Evolutionary conservation across 2,888 invertebrate species (phyloP), one percentile per base, ranked within the genome.

Genomic region (Prosapia bicincta): DNA sequence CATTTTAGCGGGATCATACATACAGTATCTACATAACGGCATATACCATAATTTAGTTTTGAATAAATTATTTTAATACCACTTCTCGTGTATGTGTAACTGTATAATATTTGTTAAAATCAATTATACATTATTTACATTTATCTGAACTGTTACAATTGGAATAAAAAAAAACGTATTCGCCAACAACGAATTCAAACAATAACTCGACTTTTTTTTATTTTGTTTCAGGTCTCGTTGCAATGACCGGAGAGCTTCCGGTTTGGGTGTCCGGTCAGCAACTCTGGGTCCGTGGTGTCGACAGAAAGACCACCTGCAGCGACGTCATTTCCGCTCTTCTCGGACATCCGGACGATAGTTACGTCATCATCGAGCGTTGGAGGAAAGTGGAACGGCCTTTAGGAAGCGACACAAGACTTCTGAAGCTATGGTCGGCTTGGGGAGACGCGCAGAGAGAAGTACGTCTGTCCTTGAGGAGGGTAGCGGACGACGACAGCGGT

Each of bases 381-480:
- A 87, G 93, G 83, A 91, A 92, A 81, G 91, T 94, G 76, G 94
- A 92, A 85, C 89, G 90, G 81, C 91, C 89, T 71, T 85, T 92
- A 79, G 91, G 90, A 75, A 90, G 91, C 30, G 89, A 91, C 81
- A 91, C 92, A 70, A 89, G 90, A 76, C 92, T 94, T 78, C 86
- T 94, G 76, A 92, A 93, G 82, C 91, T 95, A 71, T 89, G 94
- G 88, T 91, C 91, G 78, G 92, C 93, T 26, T 95, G 94, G 94
- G 94, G 93, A 75, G 88, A 89, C 81, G 90, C 90, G 77, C 88
- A 90, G 85, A 86, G 87, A 82, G 90, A 91, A 84, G 91, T 87
- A 38, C 85, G 86, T 81, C 84, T 87, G 72, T 86, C 86, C 13
- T 81, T 87, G 77, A 82, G 85, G 76, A 81, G 85, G 73, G 82